phyloP scores from a whole-genome alignment of 2,888 invertebrate species.

The Drosophila koepferae region DNA sequence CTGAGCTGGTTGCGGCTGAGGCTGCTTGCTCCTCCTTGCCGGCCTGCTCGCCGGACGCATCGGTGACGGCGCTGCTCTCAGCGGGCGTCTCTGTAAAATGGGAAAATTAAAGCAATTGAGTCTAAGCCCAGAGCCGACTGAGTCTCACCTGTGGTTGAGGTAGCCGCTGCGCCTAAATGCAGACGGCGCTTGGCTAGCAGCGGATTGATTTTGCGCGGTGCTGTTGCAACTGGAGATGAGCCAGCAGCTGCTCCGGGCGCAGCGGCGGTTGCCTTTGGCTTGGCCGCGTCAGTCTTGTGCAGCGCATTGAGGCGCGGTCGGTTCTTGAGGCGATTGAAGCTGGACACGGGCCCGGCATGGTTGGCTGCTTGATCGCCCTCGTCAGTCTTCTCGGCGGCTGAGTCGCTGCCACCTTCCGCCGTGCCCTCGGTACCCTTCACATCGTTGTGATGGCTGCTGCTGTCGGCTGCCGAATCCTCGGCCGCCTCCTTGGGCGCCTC shows the following conservation, averaged over 20 bases:
- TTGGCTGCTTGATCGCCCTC: constrained; percentile 55
- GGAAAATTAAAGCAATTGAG: not conserved
- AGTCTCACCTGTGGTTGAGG: constrained; percentile 82
- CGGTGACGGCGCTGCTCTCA: constrained; percentile 54
- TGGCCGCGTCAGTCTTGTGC: constrained; percentile 83
- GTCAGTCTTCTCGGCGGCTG: constrained; percentile 57
- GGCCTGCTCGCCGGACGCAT: constrained; percentile 58
- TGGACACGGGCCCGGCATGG: constrained; percentile 65
- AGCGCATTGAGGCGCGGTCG: constrained; percentile 84
- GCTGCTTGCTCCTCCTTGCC: constrained; percentile 54
- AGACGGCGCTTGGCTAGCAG: constrained; percentile 83
- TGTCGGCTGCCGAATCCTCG: constrained; percentile 80
- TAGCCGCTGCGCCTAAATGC: constrained; percentile 81
- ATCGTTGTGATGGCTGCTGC: constrained; percentile 80
- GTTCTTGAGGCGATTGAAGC: constrained; percentile 83
- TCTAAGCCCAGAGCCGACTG: not conserved
- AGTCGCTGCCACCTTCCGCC: constrained; percentile 42
- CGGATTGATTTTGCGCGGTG: constrained; percentile 84
- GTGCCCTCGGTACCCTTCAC: constrained; percentile 68
- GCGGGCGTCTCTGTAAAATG: constrained; percentile 53
- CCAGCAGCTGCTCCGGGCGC: constrained; percentile 36
- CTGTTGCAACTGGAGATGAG: constrained; percentile 40
- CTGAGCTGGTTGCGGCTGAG: constrained; percentile 50
- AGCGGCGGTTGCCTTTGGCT: constrained; percentile 70
- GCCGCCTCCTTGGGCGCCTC: constrained; percentile 72